Percentiles rank a stretch among this genome's conserved stretches.
These are phyloP conservation scores for Magallana ariakensis DNA, from an alignment of 1,140 invertebrate genomes.

Conservation along the genomic window DNA sequence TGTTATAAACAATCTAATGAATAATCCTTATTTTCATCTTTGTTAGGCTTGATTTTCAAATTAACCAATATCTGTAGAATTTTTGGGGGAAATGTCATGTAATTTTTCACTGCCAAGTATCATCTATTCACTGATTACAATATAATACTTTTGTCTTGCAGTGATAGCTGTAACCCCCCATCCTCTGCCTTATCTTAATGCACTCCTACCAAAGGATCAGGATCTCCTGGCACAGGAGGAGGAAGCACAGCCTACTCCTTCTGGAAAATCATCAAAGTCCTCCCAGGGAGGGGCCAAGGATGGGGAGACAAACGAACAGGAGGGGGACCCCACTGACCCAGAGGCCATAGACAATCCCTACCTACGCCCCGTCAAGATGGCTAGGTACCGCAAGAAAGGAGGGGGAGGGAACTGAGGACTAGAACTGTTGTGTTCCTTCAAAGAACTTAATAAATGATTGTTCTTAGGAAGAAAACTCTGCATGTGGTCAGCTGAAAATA, in stretches of 20 bases:
- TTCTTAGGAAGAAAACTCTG: too few species aligned
- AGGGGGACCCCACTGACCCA: conserved; percentile 60
- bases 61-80: too few species aligned
- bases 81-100: too few species aligned
- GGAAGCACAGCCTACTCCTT: not conserved
- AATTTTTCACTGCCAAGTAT: too few species aligned
- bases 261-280: not conserved
- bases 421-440: too few species aligned
- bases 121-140: too few species aligned
- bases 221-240: conserved; percentile 93
- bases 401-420: not conserved
- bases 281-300: not conserved
- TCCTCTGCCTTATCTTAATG: conserved; percentile 90
- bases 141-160: conserved; percentile 79
- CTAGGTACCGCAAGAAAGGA: conserved; percentile 72
- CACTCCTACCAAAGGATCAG: conserved; percentile 94
- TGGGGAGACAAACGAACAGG: conserved; percentile 58
- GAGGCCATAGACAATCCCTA: conserved; percentile 92
- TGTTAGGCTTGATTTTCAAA: too few species aligned
- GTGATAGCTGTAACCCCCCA: conserved; percentile 92
- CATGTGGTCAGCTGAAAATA: too few species aligned
- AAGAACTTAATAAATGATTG: too few species aligned
- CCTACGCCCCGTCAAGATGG: conserved; percentile 89
- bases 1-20: too few species aligned
- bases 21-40: too few species aligned